Evolutionary conservation across 2,888 invertebrate species (phyloP), one percentile per base, ranked within the genome.

Genomic region (Ctena decussata): DNA sequence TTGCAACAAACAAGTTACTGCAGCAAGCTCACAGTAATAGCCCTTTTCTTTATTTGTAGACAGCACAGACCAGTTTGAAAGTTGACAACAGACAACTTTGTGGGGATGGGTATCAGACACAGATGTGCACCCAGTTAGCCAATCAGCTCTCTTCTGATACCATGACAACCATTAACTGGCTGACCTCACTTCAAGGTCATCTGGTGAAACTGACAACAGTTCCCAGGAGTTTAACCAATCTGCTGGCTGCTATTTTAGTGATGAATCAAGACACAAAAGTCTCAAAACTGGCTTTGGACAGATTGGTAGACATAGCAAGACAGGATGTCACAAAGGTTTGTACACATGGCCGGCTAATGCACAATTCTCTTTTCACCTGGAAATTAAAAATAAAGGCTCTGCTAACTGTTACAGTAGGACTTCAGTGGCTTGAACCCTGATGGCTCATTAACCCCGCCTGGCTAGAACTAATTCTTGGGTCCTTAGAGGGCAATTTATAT

Each of bases 251-350:
- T 27, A 49, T 92, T 37, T 81, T 93, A 32, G 49, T 92, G 11
- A 85, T 84, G 39, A 49, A 79, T 15, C 71, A 37, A 15, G 82
- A 89, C 71, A 75, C 78, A 71, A 72, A 77, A 53, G 83, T 84
- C 79, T 75, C 85, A 57, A 69, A 39, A 24, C 57, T 86, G 46
- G 89, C 89, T 11, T 71, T 93, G 3, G 74, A 85, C 46, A 83
- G 87, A 15, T 60, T 93, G 18, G 72, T 86, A 18, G 82, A 87
- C 21, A 88, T 93, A 53, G 92, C 92, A 18, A 89, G 87, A 70
- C 57, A 72, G 69, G 92, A 93, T 76, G 82, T 81, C 18, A 53
- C 85, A 53, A 91, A 93, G 91, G 93, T 93, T 73, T 8, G 46
- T 46, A 41, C 15, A 41, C 15, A 11, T 41, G 15, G 41, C 41